Percentiles rank a stretch among this genome's conserved stretches.
phyloP scores from a whole-genome alignment of 2,888 invertebrate genomes.

The Marronus borbonicus region DNA sequence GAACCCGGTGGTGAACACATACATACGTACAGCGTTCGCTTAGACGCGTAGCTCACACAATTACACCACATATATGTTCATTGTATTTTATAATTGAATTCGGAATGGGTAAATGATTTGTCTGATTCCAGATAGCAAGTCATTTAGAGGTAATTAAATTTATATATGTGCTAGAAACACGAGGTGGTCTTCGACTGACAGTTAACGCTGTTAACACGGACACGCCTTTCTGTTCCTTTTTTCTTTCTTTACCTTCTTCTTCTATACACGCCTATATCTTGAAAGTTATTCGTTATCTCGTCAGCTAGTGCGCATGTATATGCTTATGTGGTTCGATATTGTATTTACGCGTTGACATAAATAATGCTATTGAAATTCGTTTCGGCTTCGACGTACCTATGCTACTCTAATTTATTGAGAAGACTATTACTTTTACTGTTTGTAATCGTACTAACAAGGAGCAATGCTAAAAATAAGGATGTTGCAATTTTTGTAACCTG shows the following conservation, averaged over 20 bases:
- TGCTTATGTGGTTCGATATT: background rate
- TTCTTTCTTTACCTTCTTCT: slow-evolving; percentile 31
- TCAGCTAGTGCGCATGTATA: background rate
- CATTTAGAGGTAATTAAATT: slow-evolving; percentile 69
- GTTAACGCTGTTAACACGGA: slow-evolving; percentile 58
- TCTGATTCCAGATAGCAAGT: slow-evolving; percentile 65
- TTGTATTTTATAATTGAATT: slow-evolving; percentile 69
- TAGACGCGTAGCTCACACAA: slow-evolving; percentile 47
- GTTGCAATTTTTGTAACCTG: background rate
- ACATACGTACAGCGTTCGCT: slow-evolving; percentile 23
- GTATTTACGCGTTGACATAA: background rate
- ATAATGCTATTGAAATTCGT: background rate
- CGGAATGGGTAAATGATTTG: slow-evolving; percentile 67
- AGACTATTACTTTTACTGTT: background rate
- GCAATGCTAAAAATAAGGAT: background rate
- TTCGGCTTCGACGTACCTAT: background rate
- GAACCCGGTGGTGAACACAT: slow-evolving; percentile 11
- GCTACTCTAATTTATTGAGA: background rate
- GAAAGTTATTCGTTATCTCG: slow-evolving; percentile 21
- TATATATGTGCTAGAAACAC: slow-evolving; percentile 64
- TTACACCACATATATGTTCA: slow-evolving; percentile 53
- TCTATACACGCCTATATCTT: slow-evolving; percentile 32
- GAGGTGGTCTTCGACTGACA: slow-evolving; percentile 60
- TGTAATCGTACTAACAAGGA: background rate
- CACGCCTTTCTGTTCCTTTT: slow-evolving; percentile 55